Base-by-base conservation (phyloP, 2,797 vertebrate species). In the Atherinosoma microstoma region DNA sequence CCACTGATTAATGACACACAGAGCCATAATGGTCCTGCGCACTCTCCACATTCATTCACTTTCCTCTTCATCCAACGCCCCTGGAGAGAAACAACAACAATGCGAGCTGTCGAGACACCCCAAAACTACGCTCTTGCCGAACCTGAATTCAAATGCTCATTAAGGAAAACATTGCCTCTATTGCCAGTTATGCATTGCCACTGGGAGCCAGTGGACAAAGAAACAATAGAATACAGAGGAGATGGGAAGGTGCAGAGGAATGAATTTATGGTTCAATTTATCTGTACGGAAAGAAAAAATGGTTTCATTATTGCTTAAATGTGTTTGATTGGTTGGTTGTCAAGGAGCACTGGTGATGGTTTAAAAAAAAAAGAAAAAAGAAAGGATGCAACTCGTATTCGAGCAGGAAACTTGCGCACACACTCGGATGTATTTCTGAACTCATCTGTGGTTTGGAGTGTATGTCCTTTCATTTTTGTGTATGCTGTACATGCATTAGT, bases 1-100 rank as follows among this genome's bases (percentile, higher is more conserved):
- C 73, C 7, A 16, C 91, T 92, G 92, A 94, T 92, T 93, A 91
- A 92, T 89, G 87, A 84, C 82, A 91, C 87, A 86, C 84, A 75
- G 70, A 83, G 80, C 74, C 72, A 58, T 90, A 89, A 91, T 91
- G 88, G 89, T 78, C 78, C 79, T 5, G 76, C 57, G 1, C 38
- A 57, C 82, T 82, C 78, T 84, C 82, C 75, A 77, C 80, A 85
- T 84, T 87, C 89, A 84, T 88, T 87, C 88, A 84, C 80, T 84
- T 79, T 75, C 60, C 79, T 85, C 88, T 83, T 82, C 87, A 86
- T 80, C 76, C 76, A 57, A 2, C 34, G 64, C 74, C 91, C 86
- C 87, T 49, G 67, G 89, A 90, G 90, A 89, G 76, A 79, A 71
- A 68, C 79, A 58, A 66, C 79, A 85, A 89, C 88, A 92, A 83